Percentiles rank a stretch among this genome's conserved stretches.
phyloP scores from a whole-genome alignment of 2,888 invertebrate species.

The Bugulina stolonifera region DNA sequence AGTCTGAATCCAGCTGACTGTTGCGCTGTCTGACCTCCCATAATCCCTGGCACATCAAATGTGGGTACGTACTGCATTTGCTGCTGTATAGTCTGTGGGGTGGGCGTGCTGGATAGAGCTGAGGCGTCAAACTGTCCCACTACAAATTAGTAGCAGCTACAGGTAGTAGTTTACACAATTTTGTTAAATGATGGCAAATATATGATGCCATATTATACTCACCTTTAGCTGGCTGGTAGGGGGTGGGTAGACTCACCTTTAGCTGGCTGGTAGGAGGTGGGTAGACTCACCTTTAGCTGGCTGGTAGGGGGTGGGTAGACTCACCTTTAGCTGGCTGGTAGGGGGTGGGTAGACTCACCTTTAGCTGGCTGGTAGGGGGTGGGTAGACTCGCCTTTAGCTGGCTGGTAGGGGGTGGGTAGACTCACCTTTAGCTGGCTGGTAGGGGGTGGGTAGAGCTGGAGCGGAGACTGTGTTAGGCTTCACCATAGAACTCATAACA shows the following conservation, averaged over 20 bases:
- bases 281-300: too few relatives aligned
- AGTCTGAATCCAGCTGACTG: background rate
- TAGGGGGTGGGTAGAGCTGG: background rate
- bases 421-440: background rate
- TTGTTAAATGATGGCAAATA: too few relatives aligned
- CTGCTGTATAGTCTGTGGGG: background rate
- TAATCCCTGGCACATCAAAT: constrained; percentile 9
- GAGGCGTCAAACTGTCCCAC: constrained; percentile 9
- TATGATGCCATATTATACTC: too few relatives aligned
- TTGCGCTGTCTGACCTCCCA: background rate
- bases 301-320: background rate
- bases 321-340: background rate
- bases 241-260: too few relatives aligned
- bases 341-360: background rate
- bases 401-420: background rate
- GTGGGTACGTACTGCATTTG: background rate
- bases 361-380: too few relatives aligned
- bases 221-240: too few relatives aligned
- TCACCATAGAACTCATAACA: background rate
- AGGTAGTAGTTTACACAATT: too few relatives aligned
- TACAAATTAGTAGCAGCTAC: too few relatives aligned
- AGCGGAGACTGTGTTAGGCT: background rate
- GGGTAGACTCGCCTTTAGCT: too few relatives aligned
- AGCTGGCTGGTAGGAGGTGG: too few relatives aligned
- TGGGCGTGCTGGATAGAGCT: background rate